Conservation (phyloP, 2,888 invertebrate genomes). For the Lithophane socia region DNA sequence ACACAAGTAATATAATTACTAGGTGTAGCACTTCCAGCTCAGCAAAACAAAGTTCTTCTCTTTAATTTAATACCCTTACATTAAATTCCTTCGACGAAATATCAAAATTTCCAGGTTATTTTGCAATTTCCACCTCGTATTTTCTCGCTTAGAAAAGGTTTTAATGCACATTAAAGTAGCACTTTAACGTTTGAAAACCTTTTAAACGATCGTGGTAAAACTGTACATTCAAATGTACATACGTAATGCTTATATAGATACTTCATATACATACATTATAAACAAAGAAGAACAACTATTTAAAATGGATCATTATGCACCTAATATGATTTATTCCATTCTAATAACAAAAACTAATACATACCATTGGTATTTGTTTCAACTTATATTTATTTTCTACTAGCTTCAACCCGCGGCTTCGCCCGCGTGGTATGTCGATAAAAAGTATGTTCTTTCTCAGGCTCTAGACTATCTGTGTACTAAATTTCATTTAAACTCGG, state of each 20-base stretch:
- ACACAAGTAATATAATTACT: not conserved
- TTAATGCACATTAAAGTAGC: not conserved
- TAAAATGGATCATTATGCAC: not conserved
- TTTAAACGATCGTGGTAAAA: not conserved
- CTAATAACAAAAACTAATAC: too few species aligned
- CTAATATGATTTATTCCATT: too few species aligned
- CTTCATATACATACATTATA: not conserved
- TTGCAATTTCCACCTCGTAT: not conserved
- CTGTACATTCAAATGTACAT: not conserved
- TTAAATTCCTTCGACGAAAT: not conserved
- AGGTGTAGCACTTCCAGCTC: not conserved
- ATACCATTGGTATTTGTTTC: too few species aligned
- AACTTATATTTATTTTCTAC: too few species aligned
- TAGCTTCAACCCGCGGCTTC: too few species aligned
- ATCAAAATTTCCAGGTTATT: not conserved
- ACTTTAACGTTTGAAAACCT: constrained; percentile 7
- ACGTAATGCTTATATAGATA: not conserved
- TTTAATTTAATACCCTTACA: not conserved
- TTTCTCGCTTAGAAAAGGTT: not conserved
- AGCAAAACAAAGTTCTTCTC: not conserved
- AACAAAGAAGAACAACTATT: not conserved
- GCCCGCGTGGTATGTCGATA: too few species aligned
- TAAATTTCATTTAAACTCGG: too few species aligned
- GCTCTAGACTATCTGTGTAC: too few species aligned
- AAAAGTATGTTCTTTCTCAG: too few species aligned